Evolutionary conservation across 2,113 vertebrate species (phyloP).

Genomic region (Nesoenas mayeri): DNA sequence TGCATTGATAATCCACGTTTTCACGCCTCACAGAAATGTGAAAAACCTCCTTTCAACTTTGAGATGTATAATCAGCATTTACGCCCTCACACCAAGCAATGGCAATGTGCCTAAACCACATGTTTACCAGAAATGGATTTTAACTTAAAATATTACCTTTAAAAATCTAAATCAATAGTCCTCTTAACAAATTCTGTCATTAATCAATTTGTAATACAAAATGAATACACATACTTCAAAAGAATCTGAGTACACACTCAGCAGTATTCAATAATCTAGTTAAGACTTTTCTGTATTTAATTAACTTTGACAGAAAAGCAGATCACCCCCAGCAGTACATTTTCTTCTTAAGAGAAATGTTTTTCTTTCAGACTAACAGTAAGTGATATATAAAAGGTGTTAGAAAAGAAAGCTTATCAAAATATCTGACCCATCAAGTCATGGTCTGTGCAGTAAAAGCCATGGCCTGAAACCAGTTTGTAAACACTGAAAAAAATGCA

Average conservation of each 20-base stretch:
- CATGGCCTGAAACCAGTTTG: background rate
- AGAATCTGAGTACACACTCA: background rate
- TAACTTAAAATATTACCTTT: background rate
- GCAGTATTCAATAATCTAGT: background rate
- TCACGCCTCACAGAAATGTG: background rate
- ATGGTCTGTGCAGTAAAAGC: background rate
- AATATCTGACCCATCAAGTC: background rate
- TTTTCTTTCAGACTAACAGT: background rate
- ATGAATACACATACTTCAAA: background rate
- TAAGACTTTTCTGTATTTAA: background rate
- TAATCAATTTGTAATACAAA: background rate
- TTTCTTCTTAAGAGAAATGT: background rate
- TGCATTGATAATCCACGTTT: background rate
- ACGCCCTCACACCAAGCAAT: background rate
- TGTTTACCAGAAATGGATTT: background rate
- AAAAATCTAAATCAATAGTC: background rate
- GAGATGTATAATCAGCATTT: background rate
- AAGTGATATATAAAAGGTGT: background rate
- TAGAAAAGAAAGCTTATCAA: background rate
- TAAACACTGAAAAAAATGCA: constrained; percentile 9
- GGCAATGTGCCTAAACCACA: background rate
- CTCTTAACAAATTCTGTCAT: background rate
- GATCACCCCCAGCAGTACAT: background rate
- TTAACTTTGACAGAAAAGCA: background rate
- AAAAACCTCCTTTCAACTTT: background rate